These are phyloP conservation scores for Epinephelus awoara DNA, from an alignment of 2,797 vertebrate species.

Conservation along the genomic window DNA sequence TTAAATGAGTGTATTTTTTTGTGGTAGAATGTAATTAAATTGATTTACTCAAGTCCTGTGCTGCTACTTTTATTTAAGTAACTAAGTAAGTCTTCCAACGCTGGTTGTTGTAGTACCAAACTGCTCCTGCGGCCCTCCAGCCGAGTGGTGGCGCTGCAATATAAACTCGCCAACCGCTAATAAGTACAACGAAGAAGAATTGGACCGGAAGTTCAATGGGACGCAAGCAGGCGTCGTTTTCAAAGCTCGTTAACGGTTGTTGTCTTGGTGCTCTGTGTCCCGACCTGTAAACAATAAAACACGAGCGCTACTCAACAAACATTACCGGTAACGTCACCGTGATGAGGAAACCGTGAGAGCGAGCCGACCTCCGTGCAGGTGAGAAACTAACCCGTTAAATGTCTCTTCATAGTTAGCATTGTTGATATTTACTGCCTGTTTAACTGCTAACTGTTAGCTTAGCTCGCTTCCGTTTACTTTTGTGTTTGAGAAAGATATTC, in stretches of 20 bases:
- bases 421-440: not conserved
- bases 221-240: slow-evolving; percentile 71
- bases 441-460: slow-evolving; percentile 13
- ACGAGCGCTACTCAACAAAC: rapidly evolving
- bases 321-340: not conserved
- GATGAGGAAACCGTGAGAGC: not conserved
- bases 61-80: not conserved
- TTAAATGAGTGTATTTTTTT: too few relatives aligned
- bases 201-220: slow-evolving; percentile 29
- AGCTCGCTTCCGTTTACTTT: not conserved
- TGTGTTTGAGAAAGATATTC: not conserved
- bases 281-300: slow-evolving; percentile 16
- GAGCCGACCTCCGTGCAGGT: not conserved
- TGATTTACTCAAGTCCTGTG: too few relatives aligned
- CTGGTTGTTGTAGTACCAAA: too few relatives aligned
- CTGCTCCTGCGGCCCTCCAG: not conserved
- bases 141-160: not conserved
- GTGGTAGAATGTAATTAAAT: too few relatives aligned
- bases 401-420: rapidly evolving
- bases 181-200: slow-evolving; percentile 31
- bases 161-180: rapidly evolving
- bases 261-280: slow-evolving; percentile 45
- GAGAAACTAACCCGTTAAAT: not conserved
- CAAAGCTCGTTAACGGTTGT: slow-evolving; percentile 74
- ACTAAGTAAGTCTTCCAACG: too few relatives aligned